These are phyloP conservation scores for Orthosia gothica DNA, from an alignment of 2,888 invertebrate genomes.

Conservation along the genomic window DNA sequence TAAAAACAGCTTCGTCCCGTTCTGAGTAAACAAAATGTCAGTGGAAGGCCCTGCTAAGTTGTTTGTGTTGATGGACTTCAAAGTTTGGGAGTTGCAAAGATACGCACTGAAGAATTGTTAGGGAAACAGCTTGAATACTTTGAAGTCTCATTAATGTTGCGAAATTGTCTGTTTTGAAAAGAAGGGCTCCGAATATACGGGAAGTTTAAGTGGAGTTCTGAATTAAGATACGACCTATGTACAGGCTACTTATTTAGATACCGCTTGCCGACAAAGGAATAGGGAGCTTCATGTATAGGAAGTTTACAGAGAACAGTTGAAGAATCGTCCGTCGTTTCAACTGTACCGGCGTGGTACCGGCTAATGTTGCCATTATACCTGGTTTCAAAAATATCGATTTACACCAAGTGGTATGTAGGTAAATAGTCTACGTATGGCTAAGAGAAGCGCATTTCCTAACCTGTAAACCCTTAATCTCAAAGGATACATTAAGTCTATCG, in stretches of 20 bases:
- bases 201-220: slow-evolving; percentile 45
- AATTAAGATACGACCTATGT: slow-evolving; percentile 12
- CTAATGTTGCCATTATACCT: not conserved
- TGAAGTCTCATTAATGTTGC: slow-evolving; percentile 57
- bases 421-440: not conserved
- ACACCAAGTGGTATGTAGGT: not conserved
- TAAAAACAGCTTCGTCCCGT: slow-evolving; percentile 56
- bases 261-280: slow-evolving; percentile 13
- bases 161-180: slow-evolving; percentile 55
- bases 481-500: too few relatives aligned
- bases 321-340: not conserved
- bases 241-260: slow-evolving; percentile 12
- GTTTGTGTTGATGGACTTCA: slow-evolving; percentile 60
- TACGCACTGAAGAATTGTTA: slow-evolving; percentile 58
- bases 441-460: too few relatives aligned
- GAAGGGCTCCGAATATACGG: slow-evolving; percentile 34
- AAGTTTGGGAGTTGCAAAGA: slow-evolving; percentile 50
- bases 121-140: slow-evolving; percentile 61
- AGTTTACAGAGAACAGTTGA: not conserved
- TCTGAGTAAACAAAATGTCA: slow-evolving; percentile 56
- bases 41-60: slow-evolving; percentile 45
- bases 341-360: not conserved
- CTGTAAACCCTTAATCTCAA: not conserved
- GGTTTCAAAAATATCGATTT: not conserved
- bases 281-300: not conserved